These are phyloP conservation scores for Aphis craccivora DNA, from an alignment of 1,140 invertebrate genomes.

Conservation along the genomic window DNA sequence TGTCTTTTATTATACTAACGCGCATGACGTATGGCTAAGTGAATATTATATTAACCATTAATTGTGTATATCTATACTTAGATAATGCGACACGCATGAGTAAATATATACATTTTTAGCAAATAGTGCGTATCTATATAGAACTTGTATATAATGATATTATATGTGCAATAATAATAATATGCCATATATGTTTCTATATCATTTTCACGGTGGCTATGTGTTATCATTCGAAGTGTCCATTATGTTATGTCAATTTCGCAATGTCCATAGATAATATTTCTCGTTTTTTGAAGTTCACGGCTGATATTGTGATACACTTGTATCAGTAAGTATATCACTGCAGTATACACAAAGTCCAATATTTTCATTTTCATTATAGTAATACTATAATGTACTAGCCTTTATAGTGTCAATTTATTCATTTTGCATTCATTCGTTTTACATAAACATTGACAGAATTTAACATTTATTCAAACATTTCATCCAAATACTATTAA, in stretches of 20 bases:
- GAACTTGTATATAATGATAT: neutral
- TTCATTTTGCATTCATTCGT: neutral
- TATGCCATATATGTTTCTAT: neutral
- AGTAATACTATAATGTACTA: too few species aligned
- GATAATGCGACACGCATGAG: neutral
- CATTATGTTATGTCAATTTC: neutral
- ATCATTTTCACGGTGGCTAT: neutral
- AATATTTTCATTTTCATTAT: neutral
- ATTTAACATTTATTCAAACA: neutral
- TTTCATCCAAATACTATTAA: neutral
- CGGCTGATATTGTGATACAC: neutral
- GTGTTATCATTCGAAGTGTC: neutral
- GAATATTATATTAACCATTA: slow-evolving; percentile 9
- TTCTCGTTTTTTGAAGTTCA: neutral
- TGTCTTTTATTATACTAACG: neutral
- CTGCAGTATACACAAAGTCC: neutral
- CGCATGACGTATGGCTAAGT: neutral
- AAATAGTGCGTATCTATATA: neutral
- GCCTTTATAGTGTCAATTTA: too few species aligned
- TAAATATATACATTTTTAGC: neutral
- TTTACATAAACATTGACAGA: neutral
- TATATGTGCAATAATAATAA: neutral
- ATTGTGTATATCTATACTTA: neutral
- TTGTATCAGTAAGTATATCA: neutral
- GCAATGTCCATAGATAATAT: slow-evolving; percentile 4